These are phyloP conservation scores for Leptura quadrifasciata DNA, from an alignment of 2,888 invertebrate genomes.

Conservation along the genomic window DNA sequence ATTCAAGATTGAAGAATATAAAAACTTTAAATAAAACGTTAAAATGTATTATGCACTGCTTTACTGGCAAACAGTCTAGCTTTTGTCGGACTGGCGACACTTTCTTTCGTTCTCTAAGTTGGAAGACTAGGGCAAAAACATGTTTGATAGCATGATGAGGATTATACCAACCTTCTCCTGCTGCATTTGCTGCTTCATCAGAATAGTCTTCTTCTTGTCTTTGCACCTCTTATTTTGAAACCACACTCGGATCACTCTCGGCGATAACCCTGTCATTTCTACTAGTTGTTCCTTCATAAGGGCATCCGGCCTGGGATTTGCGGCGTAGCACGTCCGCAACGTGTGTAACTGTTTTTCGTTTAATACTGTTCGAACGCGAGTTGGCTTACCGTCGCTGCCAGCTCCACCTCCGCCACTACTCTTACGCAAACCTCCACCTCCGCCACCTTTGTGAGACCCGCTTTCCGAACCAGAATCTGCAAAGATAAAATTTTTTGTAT, in stretches of 20 bases:
- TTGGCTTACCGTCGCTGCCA: conserved; percentile 93
- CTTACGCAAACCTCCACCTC: conserved; percentile 74
- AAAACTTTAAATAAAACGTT: too few species aligned
- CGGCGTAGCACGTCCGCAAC: conserved; percentile 96
- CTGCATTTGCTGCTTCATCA: conserved; percentile 98
- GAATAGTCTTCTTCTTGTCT: conserved; percentile 97
- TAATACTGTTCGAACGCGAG: conserved; percentile 98
- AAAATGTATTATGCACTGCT: too few species aligned
- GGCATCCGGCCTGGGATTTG: conserved; percentile 98
- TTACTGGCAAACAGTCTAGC: too few species aligned
- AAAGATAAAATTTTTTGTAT: conserved; percentile 48
- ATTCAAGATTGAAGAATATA: too few species aligned
- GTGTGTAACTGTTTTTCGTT: conserved; percentile 99
- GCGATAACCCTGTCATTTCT: conserved; percentile 98
- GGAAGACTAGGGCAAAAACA: neutral
- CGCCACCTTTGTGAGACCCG: conserved; percentile 89
- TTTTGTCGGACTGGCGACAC: too few species aligned
- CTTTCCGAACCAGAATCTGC: conserved; percentile 96
- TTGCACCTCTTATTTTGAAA: conserved; percentile 99
- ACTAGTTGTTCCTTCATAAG: conserved; percentile 99
- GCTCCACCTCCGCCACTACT: conserved; percentile 73
- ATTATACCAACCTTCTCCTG: conserved; percentile 89
- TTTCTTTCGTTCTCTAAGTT: too few species aligned
- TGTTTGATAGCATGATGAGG: neutral
- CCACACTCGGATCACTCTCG: conserved; percentile 99